These are phyloP conservation scores for Marcusenius ussheri DNA, from an alignment of 2,113 vertebrate genomes.

Conservation along the genomic window DNA sequence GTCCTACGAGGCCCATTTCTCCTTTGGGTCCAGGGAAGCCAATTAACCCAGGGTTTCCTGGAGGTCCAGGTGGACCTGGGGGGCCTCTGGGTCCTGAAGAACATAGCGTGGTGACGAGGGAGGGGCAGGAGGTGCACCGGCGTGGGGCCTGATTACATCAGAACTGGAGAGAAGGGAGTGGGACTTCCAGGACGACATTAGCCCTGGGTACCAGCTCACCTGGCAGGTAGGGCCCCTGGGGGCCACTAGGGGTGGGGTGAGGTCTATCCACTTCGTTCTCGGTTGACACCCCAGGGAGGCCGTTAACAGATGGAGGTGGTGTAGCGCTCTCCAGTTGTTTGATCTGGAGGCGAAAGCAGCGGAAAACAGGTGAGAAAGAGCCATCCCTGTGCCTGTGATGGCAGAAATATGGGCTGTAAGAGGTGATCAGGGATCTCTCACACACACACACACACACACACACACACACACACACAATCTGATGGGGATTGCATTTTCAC, in stretches of 20 bases:
- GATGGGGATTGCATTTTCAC: background rate
- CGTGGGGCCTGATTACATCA: background rate
- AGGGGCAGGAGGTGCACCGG: background rate
- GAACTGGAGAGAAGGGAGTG: background rate
- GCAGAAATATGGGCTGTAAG: background rate
- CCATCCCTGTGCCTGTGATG: background rate
- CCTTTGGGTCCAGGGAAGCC: conserved; percentile 46
- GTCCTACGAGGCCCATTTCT: conserved; percentile 60
- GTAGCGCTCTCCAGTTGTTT: conserved; percentile 60
- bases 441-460: background rate
- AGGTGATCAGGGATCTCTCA: background rate
- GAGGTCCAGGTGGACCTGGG: conserved; percentile 50
- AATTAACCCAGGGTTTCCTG: conserved; percentile 49
- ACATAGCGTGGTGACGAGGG: background rate
- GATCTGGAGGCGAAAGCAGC: conserved; percentile 59
- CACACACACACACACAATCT: background rate
- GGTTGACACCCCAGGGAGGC: conserved; percentile 54
- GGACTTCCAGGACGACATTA: background rate
- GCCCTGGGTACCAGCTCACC: conserved; percentile 2
- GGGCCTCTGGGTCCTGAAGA: conserved; percentile 37
- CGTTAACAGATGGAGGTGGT: conserved; percentile 43
- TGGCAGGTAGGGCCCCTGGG: conserved; percentile 42
- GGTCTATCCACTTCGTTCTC: conserved; percentile 70
- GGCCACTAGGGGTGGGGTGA: conserved; percentile 62
- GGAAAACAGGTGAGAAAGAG: background rate